Conservation (phyloP, 2,113 vertebrate genomes). For the Microcebus ravelobensis region DNA sequence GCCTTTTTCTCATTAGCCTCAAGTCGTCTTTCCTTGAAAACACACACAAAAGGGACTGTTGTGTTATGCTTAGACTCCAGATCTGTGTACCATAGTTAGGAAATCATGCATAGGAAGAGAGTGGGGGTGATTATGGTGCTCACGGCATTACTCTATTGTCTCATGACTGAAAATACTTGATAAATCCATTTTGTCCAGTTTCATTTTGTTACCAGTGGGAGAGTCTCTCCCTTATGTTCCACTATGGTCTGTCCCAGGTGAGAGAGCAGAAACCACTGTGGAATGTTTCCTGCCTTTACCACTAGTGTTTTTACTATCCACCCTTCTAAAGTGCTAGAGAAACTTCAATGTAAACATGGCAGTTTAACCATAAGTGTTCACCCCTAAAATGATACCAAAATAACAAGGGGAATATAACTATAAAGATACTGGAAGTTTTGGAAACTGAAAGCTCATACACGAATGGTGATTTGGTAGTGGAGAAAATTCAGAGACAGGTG, state of each 20-base stretch:
- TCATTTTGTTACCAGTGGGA: not conserved
- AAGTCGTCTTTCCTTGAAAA: not conserved
- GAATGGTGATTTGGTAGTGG: not conserved
- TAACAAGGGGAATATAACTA: not conserved
- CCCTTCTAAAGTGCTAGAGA: not conserved
- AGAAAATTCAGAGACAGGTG: not conserved
- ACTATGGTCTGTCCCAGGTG: not conserved
- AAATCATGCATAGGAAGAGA: not conserved
- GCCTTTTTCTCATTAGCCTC: not conserved
- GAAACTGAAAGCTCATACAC: not conserved
- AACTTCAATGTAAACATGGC: not conserved
- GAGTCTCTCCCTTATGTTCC: not conserved
- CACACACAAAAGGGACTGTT: not conserved
- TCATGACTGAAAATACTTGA: not conserved
- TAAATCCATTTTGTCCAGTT: not conserved
- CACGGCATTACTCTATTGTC: not conserved
- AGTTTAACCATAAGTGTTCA: not conserved
- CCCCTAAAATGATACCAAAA: not conserved
- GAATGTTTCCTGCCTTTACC: not conserved
- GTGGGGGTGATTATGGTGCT: not conserved
- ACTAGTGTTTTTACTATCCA: not conserved
- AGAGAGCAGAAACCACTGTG: not conserved
- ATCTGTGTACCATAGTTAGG: not conserved
- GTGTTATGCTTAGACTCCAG: not conserved
- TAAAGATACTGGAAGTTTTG: not conserved